These are phyloP conservation scores for Melanargia galathea DNA, from an alignment of 2,888 invertebrate genomes.

Conservation along the genomic window DNA sequence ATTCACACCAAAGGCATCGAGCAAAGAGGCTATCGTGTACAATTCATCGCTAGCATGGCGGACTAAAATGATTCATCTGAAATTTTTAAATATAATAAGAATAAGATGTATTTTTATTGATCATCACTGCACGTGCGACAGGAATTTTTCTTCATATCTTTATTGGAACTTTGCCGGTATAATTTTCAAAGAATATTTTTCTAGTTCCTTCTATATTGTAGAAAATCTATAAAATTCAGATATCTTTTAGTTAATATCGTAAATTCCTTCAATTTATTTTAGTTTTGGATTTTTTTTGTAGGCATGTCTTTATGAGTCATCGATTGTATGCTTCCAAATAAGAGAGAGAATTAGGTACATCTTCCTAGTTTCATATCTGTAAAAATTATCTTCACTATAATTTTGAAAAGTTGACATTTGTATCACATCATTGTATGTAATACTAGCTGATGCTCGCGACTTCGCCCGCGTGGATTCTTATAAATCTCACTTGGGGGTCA, in stretches of 20 bases:
- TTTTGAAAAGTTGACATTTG: too few relatives aligned
- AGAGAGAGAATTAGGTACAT: background rate
- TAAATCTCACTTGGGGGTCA: too few relatives aligned
- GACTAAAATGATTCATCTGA: conserved; percentile 1
- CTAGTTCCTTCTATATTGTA: too few relatives aligned
- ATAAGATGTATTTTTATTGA: background rate
- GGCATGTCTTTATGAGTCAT: background rate
- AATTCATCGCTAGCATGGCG: background rate
- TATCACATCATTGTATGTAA: too few relatives aligned
- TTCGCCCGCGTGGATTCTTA: too few relatives aligned
- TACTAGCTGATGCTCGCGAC: too few relatives aligned
- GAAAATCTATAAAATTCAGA: too few relatives aligned
- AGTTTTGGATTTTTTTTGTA: too few relatives aligned
- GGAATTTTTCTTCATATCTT: background rate
- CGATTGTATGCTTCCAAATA: background rate
- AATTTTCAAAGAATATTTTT: background rate
- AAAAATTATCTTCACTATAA: too few relatives aligned
- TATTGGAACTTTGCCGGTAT: background rate
- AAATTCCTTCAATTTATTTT: background rate
- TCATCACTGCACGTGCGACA: background rate
- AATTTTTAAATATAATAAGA: background rate
- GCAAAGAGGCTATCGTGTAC: background rate
- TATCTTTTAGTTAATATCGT: too few relatives aligned
- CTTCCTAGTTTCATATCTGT: background rate
- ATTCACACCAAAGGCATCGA: background rate